These are phyloP conservation scores for Rhea pennata DNA, from an alignment of 2,113 vertebrate genomes.

Conservation along the genomic window DNA sequence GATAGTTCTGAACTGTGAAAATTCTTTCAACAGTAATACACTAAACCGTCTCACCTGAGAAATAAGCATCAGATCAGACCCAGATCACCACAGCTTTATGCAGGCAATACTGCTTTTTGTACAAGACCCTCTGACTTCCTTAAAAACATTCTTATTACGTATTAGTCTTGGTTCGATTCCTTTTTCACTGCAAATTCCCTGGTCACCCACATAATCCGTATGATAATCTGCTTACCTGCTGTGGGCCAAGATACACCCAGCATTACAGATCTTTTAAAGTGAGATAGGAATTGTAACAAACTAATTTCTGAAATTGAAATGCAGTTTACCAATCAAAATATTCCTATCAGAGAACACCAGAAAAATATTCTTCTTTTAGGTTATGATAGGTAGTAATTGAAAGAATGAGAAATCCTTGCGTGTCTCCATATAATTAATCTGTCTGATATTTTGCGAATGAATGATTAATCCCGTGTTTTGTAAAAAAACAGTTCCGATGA, in stretches of 20 bases:
- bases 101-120: not conserved
- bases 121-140: not conserved
- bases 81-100: not conserved
- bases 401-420: not conserved
- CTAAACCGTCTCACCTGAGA: not conserved
- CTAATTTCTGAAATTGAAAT: not conserved
- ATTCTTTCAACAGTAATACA: not conserved
- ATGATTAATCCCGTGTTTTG: not conserved
- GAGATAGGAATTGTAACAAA: not conserved
- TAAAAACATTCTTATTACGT: not conserved
- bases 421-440: not conserved
- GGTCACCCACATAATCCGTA: not conserved
- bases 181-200: not conserved
- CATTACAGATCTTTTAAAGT: not conserved
- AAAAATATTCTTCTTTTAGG: not conserved
- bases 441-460: slow-evolving; percentile 13
- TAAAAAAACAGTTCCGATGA: not conserved
- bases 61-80: not conserved
- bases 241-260: not conserved
- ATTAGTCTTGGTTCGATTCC: not conserved
- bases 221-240: not conserved
- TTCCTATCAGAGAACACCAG: not conserved
- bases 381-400: not conserved
- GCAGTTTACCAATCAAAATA: not conserved
- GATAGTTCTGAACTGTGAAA: accelerated